phyloP scores from a whole-genome alignment of 2,888 invertebrate species.

The Eilema sororculum region DNA sequence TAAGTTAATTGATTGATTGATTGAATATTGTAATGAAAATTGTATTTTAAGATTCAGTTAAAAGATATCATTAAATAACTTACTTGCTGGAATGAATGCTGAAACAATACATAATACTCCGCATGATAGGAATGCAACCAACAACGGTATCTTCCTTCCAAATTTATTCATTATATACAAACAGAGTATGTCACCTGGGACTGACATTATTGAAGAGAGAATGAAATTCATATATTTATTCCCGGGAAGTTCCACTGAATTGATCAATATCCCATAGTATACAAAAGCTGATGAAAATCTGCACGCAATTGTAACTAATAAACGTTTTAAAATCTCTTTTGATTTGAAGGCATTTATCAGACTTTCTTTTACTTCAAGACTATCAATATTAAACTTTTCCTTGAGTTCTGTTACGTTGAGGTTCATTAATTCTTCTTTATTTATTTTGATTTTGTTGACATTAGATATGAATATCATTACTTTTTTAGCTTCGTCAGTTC shows the following conservation, averaged over 20 bases:
- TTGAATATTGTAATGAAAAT: too few relatives aligned
- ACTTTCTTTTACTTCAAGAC: conserved; percentile 63
- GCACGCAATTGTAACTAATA: conserved; percentile 60
- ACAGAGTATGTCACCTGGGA: conserved; percentile 73
- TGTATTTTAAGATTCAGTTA: too few relatives aligned
- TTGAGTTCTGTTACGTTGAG: conserved; percentile 63
- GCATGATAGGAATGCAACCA: conserved; percentile 65
- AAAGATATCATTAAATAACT: conserved; percentile 45
- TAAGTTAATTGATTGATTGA: too few relatives aligned
- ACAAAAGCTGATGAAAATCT: conserved; percentile 73
- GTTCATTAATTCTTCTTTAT: conserved; percentile 59
- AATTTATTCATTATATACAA: conserved; percentile 74
- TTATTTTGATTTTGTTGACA: conserved; percentile 67
- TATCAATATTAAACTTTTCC: conserved; percentile 67
- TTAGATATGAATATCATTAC: conserved; percentile 62
- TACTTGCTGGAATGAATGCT: conserved; percentile 69
- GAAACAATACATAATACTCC: conserved; percentile 66
- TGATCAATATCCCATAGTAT: conserved; percentile 75
- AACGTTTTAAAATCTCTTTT: conserved; percentile 65
- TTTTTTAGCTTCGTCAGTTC: conserved; percentile 64
- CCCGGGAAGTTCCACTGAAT: conserved; percentile 75
- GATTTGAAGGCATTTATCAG: conserved; percentile 64
- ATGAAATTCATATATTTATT: conserved; percentile 76
- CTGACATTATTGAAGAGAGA: conserved; percentile 73
- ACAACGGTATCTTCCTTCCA: conserved; percentile 70